Conservation (phyloP, 2,113 vertebrate genomes). For the Noturus placidus region DNA sequence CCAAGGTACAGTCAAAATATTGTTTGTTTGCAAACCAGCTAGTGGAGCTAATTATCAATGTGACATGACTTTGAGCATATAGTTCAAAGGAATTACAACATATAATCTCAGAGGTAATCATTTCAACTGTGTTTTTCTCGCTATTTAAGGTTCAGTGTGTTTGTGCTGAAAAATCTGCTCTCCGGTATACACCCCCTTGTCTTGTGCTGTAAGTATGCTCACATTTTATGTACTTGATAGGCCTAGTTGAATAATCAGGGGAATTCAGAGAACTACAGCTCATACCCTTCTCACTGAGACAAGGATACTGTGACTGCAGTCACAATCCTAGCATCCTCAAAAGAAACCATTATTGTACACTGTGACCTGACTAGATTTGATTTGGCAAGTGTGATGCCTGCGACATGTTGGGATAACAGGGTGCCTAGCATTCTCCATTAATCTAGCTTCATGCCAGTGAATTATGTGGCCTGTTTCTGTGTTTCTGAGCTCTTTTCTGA, state of each 20-base stretch:
- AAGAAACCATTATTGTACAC: background rate
- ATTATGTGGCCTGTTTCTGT: background rate
- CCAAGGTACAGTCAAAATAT: background rate
- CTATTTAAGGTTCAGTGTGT: background rate
- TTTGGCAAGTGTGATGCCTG: background rate
- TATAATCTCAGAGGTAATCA: background rate
- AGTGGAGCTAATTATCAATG: background rate
- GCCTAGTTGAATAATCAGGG: background rate
- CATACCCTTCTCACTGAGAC: background rate
- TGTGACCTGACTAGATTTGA: background rate
- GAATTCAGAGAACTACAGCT: background rate
- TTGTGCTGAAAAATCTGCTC: background rate
- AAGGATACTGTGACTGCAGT: background rate
- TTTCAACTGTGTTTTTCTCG: background rate
- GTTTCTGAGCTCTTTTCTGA: background rate
- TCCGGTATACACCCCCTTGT: background rate
- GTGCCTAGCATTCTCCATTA: background rate
- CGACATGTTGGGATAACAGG: background rate
- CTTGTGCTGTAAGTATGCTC: background rate
- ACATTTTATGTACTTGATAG: background rate
- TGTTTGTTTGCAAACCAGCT: background rate
- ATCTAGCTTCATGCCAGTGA: background rate
- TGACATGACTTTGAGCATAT: background rate
- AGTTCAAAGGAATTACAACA: background rate
- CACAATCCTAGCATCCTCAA: background rate